Evolutionary conservation across 2,113 vertebrate genomes (phyloP).

Genomic region (Lates calcarifer): DNA sequence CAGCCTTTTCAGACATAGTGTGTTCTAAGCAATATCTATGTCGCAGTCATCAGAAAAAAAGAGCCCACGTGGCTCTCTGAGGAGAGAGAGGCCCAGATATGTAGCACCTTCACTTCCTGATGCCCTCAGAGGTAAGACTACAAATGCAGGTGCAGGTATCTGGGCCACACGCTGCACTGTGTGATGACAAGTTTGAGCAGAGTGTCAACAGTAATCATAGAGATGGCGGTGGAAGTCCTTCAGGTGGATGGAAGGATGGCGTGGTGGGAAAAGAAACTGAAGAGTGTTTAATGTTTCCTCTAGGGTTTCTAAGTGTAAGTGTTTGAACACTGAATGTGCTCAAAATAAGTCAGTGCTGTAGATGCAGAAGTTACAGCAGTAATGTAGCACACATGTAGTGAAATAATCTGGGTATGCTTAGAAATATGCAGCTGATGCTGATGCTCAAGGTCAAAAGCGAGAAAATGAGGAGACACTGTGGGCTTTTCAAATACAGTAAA

Average conservation of each 20-base stretch:
- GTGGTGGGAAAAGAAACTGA: not conserved
- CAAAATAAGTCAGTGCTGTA: not conserved
- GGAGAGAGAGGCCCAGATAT: constrained; percentile 67
- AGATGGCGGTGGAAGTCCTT: constrained; percentile 2
- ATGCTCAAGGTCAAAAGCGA: not conserved
- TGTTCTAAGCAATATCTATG: constrained; percentile 74
- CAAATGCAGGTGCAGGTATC: constrained; percentile 66
- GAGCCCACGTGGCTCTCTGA: constrained; percentile 61
- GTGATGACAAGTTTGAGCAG: not conserved
- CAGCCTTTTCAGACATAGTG: constrained; percentile 45
- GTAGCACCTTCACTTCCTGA: constrained; percentile 41
- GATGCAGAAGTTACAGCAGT: not conserved
- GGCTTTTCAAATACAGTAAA: too few relatives aligned
- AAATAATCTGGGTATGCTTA: not conserved
- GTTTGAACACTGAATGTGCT: not conserved
- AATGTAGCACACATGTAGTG: not conserved
- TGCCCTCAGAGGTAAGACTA: constrained; percentile 38
- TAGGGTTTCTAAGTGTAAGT: not conserved
- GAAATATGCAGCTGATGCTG: too few relatives aligned
- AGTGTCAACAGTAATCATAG: not conserved
- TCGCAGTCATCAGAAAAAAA: constrained; percentile 75
- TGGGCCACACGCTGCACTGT: constrained; percentile 43
- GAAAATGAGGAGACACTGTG: not conserved
- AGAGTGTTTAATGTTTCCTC: not conserved
- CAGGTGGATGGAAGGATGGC: not conserved